phyloP scores from a whole-genome alignment of 2,888 invertebrate species.

The Cerceris rybyensis region DNA sequence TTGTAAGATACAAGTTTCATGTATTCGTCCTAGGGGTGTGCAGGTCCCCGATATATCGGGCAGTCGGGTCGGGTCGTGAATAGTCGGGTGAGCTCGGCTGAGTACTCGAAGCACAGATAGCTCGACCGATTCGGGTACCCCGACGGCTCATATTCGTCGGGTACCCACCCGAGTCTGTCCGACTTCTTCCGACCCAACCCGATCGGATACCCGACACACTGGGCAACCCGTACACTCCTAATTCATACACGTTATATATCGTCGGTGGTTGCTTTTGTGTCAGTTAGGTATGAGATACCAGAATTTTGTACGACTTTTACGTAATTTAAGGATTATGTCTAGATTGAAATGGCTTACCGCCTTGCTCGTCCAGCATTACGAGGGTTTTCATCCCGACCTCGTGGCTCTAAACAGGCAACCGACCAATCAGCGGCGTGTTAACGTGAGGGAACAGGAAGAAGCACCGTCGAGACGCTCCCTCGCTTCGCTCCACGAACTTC shows the following conservation, averaged over 20 bases:
- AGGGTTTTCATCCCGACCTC: slow-evolving; percentile 99
- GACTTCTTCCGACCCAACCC: too few relatives aligned
- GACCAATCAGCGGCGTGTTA: slow-evolving; percentile 79
- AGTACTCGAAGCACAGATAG: too few relatives aligned
- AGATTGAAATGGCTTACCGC: slow-evolving; percentile 92
- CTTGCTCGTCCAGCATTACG: slow-evolving; percentile 99
- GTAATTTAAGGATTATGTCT: slow-evolving; percentile 69
- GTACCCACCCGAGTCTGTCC: too few relatives aligned
- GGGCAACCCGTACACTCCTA: too few relatives aligned
- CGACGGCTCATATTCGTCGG: too few relatives aligned
- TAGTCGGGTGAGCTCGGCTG: too few relatives aligned
- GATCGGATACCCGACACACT: too few relatives aligned
- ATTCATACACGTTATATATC: slow-evolving; percentile 20
- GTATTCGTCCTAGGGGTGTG: too few relatives aligned
- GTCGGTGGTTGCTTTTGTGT: slow-evolving; percentile 43
- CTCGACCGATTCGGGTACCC: too few relatives aligned
- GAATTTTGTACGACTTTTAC: slow-evolving; percentile 7
- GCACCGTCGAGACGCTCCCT: slow-evolving; percentile 65
- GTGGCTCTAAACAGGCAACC: slow-evolving; percentile 95
- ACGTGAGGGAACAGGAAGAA: slow-evolving; percentile 63
- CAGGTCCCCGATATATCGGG: too few relatives aligned
- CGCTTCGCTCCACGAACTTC: slow-evolving; percentile 53
- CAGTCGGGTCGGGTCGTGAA: too few relatives aligned
- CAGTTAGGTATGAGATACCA: slow-evolving; percentile 11
- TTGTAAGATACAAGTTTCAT: too few relatives aligned